These are phyloP conservation scores for Parasteatoda tepidariorum DNA, from an alignment of 1,140 invertebrate species.

Conservation along the genomic window DNA sequence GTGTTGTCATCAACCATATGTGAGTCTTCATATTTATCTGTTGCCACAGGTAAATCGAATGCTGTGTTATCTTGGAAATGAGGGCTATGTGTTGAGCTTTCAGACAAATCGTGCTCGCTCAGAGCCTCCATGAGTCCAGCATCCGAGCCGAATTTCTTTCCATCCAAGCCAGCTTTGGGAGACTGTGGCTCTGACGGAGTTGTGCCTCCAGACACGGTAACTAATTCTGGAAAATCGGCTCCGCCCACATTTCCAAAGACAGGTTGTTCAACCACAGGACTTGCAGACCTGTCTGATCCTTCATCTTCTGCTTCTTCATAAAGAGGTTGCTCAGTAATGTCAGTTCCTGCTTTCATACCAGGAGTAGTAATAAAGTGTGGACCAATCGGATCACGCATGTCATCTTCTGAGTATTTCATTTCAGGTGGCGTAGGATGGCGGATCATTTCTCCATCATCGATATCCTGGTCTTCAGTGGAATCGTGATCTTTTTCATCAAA, in stretches of 20 bases:
- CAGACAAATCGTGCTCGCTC: conserved; percentile 49
- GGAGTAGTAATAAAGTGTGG: conserved; percentile 40
- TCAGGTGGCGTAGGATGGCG: conserved; percentile 58
- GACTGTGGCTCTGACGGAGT: conserved; percentile 62
- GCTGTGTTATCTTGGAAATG: conserved; percentile 2
- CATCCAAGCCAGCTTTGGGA: conserved; percentile 40
- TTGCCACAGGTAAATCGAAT: conserved; percentile 35
- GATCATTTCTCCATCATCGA: conserved; percentile 59
- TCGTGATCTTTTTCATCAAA: conserved; percentile 54
- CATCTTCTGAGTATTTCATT: conserved; percentile 51
- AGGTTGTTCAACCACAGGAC: conserved; percentile 61
- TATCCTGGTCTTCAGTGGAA: conserved; percentile 47
- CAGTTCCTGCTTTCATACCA: neutral
- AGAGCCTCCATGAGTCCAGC: conserved; percentile 46
- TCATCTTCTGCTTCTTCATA: conserved; percentile 60
- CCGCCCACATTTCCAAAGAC: conserved; percentile 39
- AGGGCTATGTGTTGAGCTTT: conserved; percentile 51
- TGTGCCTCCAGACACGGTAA: conserved; percentile 61
- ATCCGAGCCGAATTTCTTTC: conserved; percentile 13
- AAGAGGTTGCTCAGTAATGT: conserved; percentile 37
- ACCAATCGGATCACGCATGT: conserved; percentile 42
- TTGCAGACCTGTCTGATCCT: conserved; percentile 27
- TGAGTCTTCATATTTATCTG: neutral
- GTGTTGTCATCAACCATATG: neutral
- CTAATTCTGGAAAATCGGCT: conserved; percentile 60